Evolutionary conservation across 2,888 invertebrate genomes (phyloP), one percentile per base, ranked within the genome.

Genomic region (Drosophila leonis): DNA sequence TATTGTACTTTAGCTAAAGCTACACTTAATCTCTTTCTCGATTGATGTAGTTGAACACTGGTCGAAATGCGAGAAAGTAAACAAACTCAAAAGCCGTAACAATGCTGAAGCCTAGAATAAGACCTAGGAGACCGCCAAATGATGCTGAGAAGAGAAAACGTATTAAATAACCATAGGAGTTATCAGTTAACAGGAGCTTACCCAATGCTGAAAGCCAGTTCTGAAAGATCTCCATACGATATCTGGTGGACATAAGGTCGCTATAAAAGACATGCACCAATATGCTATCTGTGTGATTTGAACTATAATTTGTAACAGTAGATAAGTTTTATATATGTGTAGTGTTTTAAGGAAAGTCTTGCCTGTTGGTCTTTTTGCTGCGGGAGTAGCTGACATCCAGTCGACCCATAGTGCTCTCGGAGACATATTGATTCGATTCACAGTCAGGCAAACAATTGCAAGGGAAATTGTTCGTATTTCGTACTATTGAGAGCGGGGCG

Each of bases 201-300:
- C 96, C 96, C 67, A 96, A 93, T 78, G 96, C 92, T 75, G 95
- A 95, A 75, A 95, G 94, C 96, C 96, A 96, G 86, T 95, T 95
- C 79, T 95, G 95, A 90, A 94, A 95, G 62, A 95, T 94, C 84
- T 95, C 95, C 56, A 94, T 94, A 55, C 95, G 94, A 88, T 95
- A 96, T 78, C 95, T 94, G 7, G 95, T 95, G 5, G 95, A 95
- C 73, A 96, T 95, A 75, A 96, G 91, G 90, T 96, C 96, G 85
- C 95, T 95, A 88, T 95, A 96, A 91, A 95, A 96, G n/a, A 96
- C 94, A 84, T 96, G 95, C 46, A 96, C 81, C 51, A 96, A 84
- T 37, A 95, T 95, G 54, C 94, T 94, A 78, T 95, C 95, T 8
- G 91, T 90, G 18, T 94, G 79, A 54, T 92, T 91, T 31, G 70